Conservation (phyloP, 2,113 vertebrate species). For the Oreochromis spilurus region DNA sequence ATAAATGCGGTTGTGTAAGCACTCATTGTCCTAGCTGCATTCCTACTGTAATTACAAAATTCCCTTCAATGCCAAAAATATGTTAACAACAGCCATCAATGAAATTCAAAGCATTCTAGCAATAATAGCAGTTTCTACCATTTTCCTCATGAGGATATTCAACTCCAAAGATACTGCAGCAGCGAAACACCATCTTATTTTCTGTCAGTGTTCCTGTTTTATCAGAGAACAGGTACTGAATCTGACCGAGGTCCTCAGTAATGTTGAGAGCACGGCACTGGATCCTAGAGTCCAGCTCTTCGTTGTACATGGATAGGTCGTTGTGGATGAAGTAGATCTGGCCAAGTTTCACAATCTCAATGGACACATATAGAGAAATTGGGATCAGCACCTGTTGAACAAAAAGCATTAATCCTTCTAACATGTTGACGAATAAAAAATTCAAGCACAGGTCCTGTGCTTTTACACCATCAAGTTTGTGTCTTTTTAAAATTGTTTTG, state of each 20-base stretch:
- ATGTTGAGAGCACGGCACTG: slow-evolving; percentile 93
- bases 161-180: slow-evolving; percentile 88
- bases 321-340: slow-evolving; percentile 94
- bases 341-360: slow-evolving; percentile 93
- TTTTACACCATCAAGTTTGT: neutral
- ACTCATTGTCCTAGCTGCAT: neutral
- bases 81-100: neutral
- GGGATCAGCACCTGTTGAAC: slow-evolving; percentile 88
- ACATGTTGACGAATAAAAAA: neutral
- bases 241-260: slow-evolving; percentile 90
- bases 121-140: slow-evolving; percentile 66
- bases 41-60: neutral
- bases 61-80: neutral
- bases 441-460: neutral
- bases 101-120: neutral
- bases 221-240: slow-evolving; percentile 93
- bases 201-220: slow-evolving; percentile 97
- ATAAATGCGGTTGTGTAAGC: neutral
- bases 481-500: neutral
- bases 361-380: slow-evolving; percentile 93
- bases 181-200: slow-evolving; percentile 95
- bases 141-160: slow-evolving; percentile 92
- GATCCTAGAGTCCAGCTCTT: slow-evolving; percentile 78
- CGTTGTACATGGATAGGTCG: slow-evolving; percentile 85
- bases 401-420: neutral